Evolutionary conservation across 2,797 vertebrate species (phyloP).

Genomic region (Catamblyrhynchus diadema): DNA sequence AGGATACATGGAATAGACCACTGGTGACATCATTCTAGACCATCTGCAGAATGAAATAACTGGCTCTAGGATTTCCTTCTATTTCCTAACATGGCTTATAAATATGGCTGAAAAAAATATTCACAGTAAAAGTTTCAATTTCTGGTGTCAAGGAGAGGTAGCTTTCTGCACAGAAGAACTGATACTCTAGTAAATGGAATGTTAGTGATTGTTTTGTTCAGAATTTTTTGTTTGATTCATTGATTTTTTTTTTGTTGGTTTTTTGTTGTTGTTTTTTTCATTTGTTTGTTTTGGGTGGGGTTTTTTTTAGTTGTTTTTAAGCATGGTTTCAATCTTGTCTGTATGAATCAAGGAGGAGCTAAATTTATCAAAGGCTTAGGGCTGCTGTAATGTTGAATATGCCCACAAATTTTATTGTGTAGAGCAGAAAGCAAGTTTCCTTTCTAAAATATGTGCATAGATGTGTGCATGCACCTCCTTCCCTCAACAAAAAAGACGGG

Average conservation of each 20-base stretch:
- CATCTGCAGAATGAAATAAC: background rate
- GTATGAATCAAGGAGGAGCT: background rate
- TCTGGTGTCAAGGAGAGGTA: background rate
- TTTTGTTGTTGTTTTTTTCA: background rate
- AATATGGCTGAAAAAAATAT: background rate
- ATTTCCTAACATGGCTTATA: background rate
- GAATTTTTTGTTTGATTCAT: fast-evolving
- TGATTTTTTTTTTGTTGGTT: background rate
- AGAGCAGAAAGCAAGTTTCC: background rate
- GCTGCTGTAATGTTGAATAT: background rate
- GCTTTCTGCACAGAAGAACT: background rate
- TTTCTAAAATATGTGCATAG: background rate
- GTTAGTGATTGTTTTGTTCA: fast-evolving
- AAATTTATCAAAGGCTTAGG: background rate
- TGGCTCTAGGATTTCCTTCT: background rate
- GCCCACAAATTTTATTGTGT: background rate
- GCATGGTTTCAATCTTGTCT: background rate
- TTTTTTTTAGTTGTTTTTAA: background rate
- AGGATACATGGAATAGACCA: background rate
- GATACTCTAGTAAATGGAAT: background rate
- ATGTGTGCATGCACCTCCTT: background rate
- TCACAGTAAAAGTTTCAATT: background rate
- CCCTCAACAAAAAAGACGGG: background rate
- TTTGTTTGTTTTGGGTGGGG: fast-evolving
- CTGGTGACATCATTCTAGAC: background rate